phyloP scores from a whole-genome alignment of 2,888 invertebrate genomes.

The Hedya salicella region DNA sequence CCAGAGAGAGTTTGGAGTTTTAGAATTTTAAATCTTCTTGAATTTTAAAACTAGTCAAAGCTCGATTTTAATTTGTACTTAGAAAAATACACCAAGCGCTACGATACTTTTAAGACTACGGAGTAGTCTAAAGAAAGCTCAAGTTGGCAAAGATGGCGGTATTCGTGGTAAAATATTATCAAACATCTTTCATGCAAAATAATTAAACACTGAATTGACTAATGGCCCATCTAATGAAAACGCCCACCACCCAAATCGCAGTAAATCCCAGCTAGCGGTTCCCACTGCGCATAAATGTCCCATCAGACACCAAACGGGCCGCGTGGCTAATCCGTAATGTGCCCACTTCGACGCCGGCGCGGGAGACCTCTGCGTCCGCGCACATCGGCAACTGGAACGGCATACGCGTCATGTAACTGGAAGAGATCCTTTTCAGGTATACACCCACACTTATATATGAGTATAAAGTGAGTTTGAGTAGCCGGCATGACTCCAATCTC shows the following conservation, averaged over 20 bases:
- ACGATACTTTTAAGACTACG: no score
- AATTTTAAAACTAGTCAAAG: no score
- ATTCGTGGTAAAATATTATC: neutral
- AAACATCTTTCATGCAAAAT: slow-evolving; percentile 2
- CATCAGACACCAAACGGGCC: slow-evolving; percentile 58
- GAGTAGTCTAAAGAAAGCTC: no score
- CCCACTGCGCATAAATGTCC: slow-evolving; percentile 49
- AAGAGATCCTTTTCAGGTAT: neutral
- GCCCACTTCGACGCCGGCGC: slow-evolving; percentile 57
- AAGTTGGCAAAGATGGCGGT: no score
- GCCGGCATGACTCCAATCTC: no score
- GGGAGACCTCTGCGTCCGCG: slow-evolving; percentile 48
- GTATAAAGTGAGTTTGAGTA: no score
- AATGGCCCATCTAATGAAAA: slow-evolving; percentile 6
- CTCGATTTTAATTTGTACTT: no score
- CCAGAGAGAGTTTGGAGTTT: no score
- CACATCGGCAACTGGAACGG: neutral
- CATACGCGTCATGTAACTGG: slow-evolving; percentile 37
- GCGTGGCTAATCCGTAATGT: slow-evolving; percentile 74
- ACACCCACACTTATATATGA: no score
- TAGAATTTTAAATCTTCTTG: no score
- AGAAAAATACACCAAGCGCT: no score
- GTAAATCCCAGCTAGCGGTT: slow-evolving; percentile 39
- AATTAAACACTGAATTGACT: slow-evolving; percentile 12
- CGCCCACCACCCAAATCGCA: slow-evolving; percentile 34